These are phyloP conservation scores for Sympetrum striolatum DNA, from an alignment of 2,888 invertebrate species.

Conservation along the genomic window DNA sequence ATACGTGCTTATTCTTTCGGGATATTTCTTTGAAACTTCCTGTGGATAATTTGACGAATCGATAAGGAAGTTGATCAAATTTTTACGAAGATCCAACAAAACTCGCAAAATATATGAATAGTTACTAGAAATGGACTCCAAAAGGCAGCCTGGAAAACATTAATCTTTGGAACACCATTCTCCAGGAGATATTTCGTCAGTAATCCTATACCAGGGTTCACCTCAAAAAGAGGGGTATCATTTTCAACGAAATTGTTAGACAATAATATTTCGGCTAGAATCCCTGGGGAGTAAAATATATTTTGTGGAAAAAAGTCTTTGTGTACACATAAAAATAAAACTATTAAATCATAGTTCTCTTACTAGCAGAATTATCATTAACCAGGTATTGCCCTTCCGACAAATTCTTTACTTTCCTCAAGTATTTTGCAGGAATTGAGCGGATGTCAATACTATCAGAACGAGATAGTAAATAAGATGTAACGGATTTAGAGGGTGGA, in stretches of 20 bases:
- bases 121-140: slow-evolving; percentile 62
- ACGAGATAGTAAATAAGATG: neutral
- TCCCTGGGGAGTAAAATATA: slow-evolving; percentile 54
- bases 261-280: slow-evolving; percentile 55
- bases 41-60: slow-evolving; percentile 50
- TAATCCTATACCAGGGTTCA: slow-evolving; percentile 74
- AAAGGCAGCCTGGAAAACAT: slow-evolving; percentile 67
- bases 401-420: slow-evolving; percentile 54
- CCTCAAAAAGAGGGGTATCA: slow-evolving; percentile 63
- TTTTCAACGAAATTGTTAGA: slow-evolving; percentile 51
- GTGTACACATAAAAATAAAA: neutral
- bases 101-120: slow-evolving; percentile 55
- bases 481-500: neutral
- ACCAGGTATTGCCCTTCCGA: slow-evolving; percentile 61
- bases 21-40: slow-evolving; percentile 58
- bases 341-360: slow-evolving; percentile 54
- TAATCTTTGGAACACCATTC: slow-evolving; percentile 61
- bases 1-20: slow-evolving; percentile 60
- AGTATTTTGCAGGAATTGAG: slow-evolving; percentile 4
- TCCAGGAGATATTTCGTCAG: slow-evolving; percentile 68
- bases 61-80: neutral
- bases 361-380: slow-evolving; percentile 59
- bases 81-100: neutral
- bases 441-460: neutral
- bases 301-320: neutral